These are phyloP conservation scores for Epinephelus moara DNA, from an alignment of 2,113 vertebrate genomes.

Conservation along the genomic window DNA sequence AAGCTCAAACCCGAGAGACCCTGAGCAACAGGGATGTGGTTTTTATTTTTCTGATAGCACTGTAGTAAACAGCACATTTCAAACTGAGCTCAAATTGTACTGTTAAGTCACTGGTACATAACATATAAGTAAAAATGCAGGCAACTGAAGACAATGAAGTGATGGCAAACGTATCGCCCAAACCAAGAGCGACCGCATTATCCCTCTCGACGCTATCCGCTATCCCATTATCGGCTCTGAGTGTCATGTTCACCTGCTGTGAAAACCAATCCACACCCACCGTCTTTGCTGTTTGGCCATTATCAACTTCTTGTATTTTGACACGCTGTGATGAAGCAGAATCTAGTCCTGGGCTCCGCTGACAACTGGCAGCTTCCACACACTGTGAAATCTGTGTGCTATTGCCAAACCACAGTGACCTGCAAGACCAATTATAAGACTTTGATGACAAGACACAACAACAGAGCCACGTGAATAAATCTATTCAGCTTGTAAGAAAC, in stretches of 20 bases:
- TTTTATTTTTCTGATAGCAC: neutral
- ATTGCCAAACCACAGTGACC: conserved; percentile 22
- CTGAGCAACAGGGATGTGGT: neutral
- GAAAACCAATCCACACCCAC: conserved; percentile 74
- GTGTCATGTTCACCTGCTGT: conserved; percentile 56
- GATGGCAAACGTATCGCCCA: neutral
- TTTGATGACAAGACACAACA: conserved; percentile 12
- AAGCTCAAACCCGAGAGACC: conserved; percentile 9
- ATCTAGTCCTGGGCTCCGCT: conserved; percentile 22
- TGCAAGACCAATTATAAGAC: conserved; percentile 17
- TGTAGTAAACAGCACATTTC: neutral
- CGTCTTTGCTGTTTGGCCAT: conserved; percentile 43
- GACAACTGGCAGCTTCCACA: conserved; percentile 24
- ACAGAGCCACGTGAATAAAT: neutral
- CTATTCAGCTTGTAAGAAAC: conserved; percentile 2
- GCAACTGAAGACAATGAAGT: neutral
- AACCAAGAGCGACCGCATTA: conserved; percentile 19
- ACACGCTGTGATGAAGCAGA: conserved; percentile 58
- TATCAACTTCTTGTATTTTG: conserved; percentile 66
- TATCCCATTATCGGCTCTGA: conserved; percentile 65
- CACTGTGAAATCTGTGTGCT: conserved; percentile 36
- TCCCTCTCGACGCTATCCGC: conserved; percentile 22
- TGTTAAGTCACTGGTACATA: neutral
- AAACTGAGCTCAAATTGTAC: neutral
- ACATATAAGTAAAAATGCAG: neutral